A percentile compares a stretch with the other conserved stretches of the same genome.
phyloP scores from a whole-genome alignment of 2,888 invertebrate genomes.

The Thelaira solivaga region DNA sequence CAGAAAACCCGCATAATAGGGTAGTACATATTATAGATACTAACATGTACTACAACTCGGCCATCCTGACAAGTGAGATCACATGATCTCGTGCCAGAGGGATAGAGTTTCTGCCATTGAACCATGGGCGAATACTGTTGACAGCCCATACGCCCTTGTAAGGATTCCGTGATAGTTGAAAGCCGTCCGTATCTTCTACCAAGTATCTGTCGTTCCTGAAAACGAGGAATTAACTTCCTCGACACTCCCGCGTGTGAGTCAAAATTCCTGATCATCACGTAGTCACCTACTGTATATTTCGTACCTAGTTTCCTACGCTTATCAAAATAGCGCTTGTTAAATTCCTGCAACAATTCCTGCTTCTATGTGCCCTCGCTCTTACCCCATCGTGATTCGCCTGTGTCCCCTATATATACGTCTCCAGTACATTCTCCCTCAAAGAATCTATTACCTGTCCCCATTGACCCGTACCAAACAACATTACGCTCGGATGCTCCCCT shows the following conservation, averaged over 20 bases:
- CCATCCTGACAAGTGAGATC: background rate
- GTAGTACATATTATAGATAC: too few species aligned
- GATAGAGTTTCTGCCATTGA: background rate
- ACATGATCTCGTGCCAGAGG: background rate
- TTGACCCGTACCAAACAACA: slow-evolving; percentile 5
- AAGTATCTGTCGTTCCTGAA: slow-evolving; percentile 29
- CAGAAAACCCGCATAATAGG: too few species aligned
- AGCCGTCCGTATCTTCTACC: background rate
- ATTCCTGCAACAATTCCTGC: slow-evolving; percentile 20
- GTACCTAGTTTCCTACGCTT: background rate
- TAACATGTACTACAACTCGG: background rate
- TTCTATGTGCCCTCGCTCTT: background rate
- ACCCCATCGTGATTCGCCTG: background rate
- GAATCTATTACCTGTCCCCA: slow-evolving; percentile 13
- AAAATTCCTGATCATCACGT: slow-evolving; percentile 31
- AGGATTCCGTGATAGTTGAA: background rate
- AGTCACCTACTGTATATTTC: slow-evolving; percentile 29
- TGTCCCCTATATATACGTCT: background rate
- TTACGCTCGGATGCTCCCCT: background rate
- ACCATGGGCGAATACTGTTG: background rate
- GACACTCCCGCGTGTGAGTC: slow-evolving; percentile 30
- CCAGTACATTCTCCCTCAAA: background rate
- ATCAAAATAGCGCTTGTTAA: slow-evolving; percentile 25
- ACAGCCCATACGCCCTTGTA: slow-evolving; percentile 3
- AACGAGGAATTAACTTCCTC: slow-evolving; percentile 34